Base-by-base conservation (phyloP, 1,140 invertebrate species). In the Caenorhabditis latens region DNA sequence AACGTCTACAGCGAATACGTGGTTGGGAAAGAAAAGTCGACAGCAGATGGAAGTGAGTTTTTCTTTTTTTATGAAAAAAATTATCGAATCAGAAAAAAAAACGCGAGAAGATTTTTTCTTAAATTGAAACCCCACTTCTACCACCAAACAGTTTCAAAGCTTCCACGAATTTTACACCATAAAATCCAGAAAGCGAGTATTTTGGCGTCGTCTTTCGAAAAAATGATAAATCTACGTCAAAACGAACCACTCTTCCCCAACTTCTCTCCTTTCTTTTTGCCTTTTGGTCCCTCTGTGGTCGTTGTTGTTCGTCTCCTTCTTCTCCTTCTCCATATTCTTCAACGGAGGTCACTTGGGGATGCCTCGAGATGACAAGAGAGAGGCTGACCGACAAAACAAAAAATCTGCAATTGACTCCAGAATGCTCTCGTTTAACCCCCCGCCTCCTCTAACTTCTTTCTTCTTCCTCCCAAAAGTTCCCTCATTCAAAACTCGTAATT, bases 11-110 rank as follows among this genome's bases (percentile, higher is more conserved):
- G 91, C 91, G 19, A 84, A 89, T 24, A 92, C 91, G 13, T 92
- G 91, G 91, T 87, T 92, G 9, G 91, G 91, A 42, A 92, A 90
- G 75, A 84, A 88, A 21, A 91, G 89, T 13, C 42, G 92, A n/a
- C 91, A 92, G 53, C 89, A 91, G 82, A 86, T 92, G 85, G 88
- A 88, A 43, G 75, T 87, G 53, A 40, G 67, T 40, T n/a, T 57
- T 84, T 14, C 2, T 19, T 8, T 9, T 24, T 85, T 75, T 65
- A 5, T 32, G 11, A 63, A 32, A 11, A 63, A 63, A 63, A 14
- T 21, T 19, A 40, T 32, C 11, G 3, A 3, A 11, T 8, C 50
- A 14, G 11, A 6, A 53, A 53, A 53, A 53, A 53, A 53, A 53
- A 53, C 8, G 1, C 9, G 4, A 16, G 50, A 50, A 50, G 32